Evolutionary conservation across 2,797 vertebrate genomes (phyloP), one percentile per base, ranked within the genome.

Genomic region (Diplodus puntazzo): DNA sequence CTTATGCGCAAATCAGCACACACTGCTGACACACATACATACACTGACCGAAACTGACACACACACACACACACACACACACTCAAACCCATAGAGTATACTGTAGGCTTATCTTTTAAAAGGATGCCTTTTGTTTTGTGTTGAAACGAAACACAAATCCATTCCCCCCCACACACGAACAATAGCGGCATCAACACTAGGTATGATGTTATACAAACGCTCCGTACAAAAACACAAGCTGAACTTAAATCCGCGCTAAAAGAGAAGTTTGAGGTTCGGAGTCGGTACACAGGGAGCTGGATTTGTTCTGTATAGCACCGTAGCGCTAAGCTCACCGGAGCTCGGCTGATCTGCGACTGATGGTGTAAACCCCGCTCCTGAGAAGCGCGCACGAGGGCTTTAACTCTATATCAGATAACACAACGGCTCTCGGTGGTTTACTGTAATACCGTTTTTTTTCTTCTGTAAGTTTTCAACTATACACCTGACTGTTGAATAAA

Each of bases 401-500:
- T 61, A 34, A 43, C 72, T 83, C 14, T 20, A 12, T 69, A 69
- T 83, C 23, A 61, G 39, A 67, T 30, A 59, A 4, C 68, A 55
- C 30, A 63, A 21, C 66, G 54, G 60, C 17, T 66, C 58, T 54
- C 45, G 2, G 30, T 18, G 62, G 69, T 67, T 79, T 59, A 59
- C 69, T 75, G 27, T 50, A 73, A 58, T 12, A 3, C 46, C 21
- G 0, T 12, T 63, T 60, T 30, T 64, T 23, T 7, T 27, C 34
- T 71, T 67, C 67, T 73, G 30, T 30, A 71, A 21, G 20, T 74
- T 73, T 25, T 21, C 45, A 87, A 84, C 74, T 82, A 69, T 42
- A 76, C 60, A 81, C 69, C 74, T 7, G 48, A 70, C 60, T 73
- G 13, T 20, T 86, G 68, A 84, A 80, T 69, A 43, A 71, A 80